Conservation (phyloP, 1,140 invertebrate genomes). For the Sipha flava region DNA sequence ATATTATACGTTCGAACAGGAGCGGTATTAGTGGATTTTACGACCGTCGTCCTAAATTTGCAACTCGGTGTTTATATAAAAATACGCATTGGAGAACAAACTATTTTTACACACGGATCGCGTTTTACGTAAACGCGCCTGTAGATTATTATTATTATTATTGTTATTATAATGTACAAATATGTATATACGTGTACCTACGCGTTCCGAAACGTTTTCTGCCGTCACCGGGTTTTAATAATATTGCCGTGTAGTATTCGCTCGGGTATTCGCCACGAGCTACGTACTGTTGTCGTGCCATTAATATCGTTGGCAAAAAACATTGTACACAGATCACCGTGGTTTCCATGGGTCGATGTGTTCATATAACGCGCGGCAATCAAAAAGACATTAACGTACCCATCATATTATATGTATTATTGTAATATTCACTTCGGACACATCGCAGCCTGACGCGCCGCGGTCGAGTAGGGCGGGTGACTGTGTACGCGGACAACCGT, state of each 20-base stretch:
- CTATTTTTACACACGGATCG: background rate
- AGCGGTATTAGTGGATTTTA: background rate
- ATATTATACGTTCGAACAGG: background rate
- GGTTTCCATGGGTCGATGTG: background rate
- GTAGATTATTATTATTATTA: too few species aligned
- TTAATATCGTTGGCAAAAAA: background rate
- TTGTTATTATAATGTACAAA: too few species aligned
- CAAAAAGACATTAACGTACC: slow-evolving; percentile 2
- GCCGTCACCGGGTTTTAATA: background rate
- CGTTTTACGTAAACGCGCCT: too few species aligned
- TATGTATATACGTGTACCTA: background rate
- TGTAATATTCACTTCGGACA: background rate
- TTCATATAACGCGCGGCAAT: background rate
- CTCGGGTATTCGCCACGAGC: background rate
- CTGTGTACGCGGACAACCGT: too few species aligned
- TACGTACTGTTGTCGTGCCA: background rate
- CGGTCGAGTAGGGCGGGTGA: too few species aligned
- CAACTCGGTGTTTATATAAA: background rate
- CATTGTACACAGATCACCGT: background rate
- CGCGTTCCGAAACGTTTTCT: background rate
- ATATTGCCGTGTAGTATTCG: background rate
- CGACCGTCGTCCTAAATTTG: background rate
- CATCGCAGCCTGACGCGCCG: too few species aligned
- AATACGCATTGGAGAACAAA: background rate
- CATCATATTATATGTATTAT: background rate